phyloP scores from a whole-genome alignment of 2,797 vertebrate species.

The Xenentodon cancila region DNA sequence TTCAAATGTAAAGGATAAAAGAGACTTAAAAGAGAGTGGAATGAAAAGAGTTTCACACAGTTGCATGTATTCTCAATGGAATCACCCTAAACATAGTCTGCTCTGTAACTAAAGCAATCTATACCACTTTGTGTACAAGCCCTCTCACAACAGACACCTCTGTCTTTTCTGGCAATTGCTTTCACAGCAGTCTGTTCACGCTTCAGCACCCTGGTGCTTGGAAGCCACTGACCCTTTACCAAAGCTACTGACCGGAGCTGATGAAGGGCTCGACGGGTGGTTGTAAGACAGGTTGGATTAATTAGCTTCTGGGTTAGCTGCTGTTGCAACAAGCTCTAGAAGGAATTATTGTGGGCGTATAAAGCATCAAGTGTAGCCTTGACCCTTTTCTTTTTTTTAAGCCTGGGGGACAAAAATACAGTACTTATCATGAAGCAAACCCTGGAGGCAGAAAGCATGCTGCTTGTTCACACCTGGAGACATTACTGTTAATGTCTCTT shows the following conservation, averaged over 20 bases:
- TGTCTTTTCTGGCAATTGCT: conserved; percentile 50
- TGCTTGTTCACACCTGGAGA: conserved; percentile 7
- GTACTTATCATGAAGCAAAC: conserved; percentile 41
- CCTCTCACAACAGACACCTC: conserved; percentile 25
- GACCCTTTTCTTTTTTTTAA: conserved; percentile 62
- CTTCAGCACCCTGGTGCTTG: conserved; percentile 56
- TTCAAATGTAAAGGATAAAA: too few species aligned
- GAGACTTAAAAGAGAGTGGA: neutral
- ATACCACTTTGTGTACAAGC: conserved; percentile 8
- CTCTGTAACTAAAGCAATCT: conserved; percentile 7
- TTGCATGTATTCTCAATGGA: neutral
- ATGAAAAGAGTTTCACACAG: neutral
- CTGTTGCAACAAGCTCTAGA: conserved; percentile 44
- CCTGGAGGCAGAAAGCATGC: conserved; percentile 23
- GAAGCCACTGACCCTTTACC: conserved; percentile 73
- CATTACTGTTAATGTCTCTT: conserved; percentile 24
- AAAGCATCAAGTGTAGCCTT: conserved; percentile 48
- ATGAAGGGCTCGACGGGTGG: conserved; percentile 65
- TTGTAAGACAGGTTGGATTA: conserved; percentile 74
- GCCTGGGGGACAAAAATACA: conserved; percentile 52
- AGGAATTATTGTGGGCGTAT: conserved; percentile 58
- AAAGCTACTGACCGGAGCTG: conserved; percentile 61
- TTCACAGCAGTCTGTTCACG: conserved; percentile 55
- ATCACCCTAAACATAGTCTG: neutral
- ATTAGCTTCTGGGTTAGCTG: conserved; percentile 71